Base-by-base conservation (phyloP, 1,140 invertebrate species). In the Pseudomyrmex gracilis region DNA sequence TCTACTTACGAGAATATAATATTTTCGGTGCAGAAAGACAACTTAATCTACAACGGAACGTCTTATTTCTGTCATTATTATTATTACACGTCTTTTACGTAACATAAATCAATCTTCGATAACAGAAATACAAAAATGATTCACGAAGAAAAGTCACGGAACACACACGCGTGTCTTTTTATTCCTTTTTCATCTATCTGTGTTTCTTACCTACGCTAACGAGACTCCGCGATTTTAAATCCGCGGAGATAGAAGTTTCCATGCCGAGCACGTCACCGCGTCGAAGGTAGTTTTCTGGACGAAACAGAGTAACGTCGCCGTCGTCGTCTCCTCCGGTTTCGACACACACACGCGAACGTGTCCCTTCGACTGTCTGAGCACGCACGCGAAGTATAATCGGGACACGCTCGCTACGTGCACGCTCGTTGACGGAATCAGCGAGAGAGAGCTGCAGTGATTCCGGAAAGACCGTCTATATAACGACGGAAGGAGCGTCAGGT, bases 321-420 rank as follows among this genome's bases (percentile, higher is more conserved):
- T 13, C 17, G 43, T 78, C 51, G 49, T 70, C 53, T 47, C 53
- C 34, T 34, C 34, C 34, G 13, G 53, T 15, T 66, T 45, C 64
- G 47, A 80, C 76, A 71, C 66, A 68, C 76, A 53, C 76, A 53
- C 57, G n/a, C 20, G 49, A 43, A 12, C 34, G 34, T 7, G 13
- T 57, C 34, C 64, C 76, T 78, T 78, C 76, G 64, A 58, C 64
- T 78, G 66, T 67, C 66, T 80, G 76, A 34, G 76, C 76, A 80
- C 66, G 53, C 76, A 80, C 76, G 76, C 76, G 20, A 80, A 43
- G 53, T 80, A 80, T 80, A 80, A 80, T 80, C 66, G 76, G 66
- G 53, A 71, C 68, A 80, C 20, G 76, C 43, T 77, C 15, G 49
- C 17, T 70, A 78, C 64, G 76, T 78, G 76, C 76, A 55, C 49